These are phyloP conservation scores for Paratilapia polleni DNA, from an alignment of 2,113 vertebrate genomes.

Conservation along the genomic window DNA sequence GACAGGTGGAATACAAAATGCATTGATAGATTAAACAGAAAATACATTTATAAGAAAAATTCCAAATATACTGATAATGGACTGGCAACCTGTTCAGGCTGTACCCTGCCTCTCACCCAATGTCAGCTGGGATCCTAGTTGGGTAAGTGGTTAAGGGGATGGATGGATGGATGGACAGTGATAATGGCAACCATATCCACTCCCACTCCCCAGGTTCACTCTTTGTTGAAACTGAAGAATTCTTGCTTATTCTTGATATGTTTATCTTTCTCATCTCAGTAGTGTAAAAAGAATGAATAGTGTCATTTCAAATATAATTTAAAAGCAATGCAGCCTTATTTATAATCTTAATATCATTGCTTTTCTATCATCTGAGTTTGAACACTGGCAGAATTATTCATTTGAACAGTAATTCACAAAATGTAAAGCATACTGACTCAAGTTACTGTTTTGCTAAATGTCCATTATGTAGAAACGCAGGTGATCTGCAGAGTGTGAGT, in stretches of 20 bases:
- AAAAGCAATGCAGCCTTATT: not conserved
- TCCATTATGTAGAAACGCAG: not conserved
- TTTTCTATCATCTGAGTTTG: not conserved
- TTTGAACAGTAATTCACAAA: not conserved
- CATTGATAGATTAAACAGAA: not conserved
- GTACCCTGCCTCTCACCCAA: not conserved
- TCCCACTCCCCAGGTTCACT: not conserved
- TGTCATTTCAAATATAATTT: not conserved
- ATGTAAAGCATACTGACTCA: not conserved
- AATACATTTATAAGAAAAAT: not conserved
- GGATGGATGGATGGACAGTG: not conserved
- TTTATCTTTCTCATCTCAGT: not conserved
- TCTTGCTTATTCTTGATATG: not conserved
- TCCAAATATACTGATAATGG: not conserved
- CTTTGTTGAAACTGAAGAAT: too few relatives aligned
- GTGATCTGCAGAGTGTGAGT: not conserved
- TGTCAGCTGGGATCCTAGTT: not conserved
- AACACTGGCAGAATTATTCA: not conserved
- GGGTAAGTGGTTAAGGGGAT: not conserved
- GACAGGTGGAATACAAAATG: not conserved
- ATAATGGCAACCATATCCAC: not conserved
- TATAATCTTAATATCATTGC: not conserved
- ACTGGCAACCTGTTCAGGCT: not conserved
- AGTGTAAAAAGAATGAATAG: too few relatives aligned
- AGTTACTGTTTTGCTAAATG: not conserved